Base-by-base conservation (phyloP, 92 coral and sea anemone species). In the Plumapathes pennacea region DNA sequence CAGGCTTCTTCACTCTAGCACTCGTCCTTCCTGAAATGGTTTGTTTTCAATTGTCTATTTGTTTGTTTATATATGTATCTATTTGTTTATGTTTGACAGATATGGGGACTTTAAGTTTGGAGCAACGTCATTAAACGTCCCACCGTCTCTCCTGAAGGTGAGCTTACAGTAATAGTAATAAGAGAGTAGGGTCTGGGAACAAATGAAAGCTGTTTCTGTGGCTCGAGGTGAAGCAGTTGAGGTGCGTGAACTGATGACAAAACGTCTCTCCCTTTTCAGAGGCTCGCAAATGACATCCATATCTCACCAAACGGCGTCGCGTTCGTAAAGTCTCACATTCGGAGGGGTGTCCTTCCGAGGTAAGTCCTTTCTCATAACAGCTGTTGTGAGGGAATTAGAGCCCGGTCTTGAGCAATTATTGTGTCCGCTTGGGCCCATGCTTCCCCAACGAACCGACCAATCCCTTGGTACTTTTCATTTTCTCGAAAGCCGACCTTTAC, bases 221-320 rank as follows among this genome's bases (percentile, higher is more conserved):
- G n/a, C n/a, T n/a, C n/a, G n/a, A n/a, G n/a, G n/a, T n/a, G n/a
- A n/a, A n/a, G n/a, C n/a, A n/a, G n/a, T n/a, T n/a, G n/a, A n/a
- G n/a, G n/a, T n/a, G n/a, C n/a, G n/a, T n/a, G n/a, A 34, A 30
- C 61, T 34, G 11, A 24, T 21, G 15, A 34, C 46, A 9, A 24
- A 2, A 0, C 28, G 5, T 36, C 14, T 23, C n/a, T n/a, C 21
- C 9, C 4, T 50, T 50, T 51, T 15, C 38, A 90, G 97, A 79
- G 59, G 53, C 83, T 83, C 9, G 89, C 88, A 69, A 68, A 72
- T 27, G 96, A 88, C 46, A 88, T 92, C 17, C 98, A 92, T 54
- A 69, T 92, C 26, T 84, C 85, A 23, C 96, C 98, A 2, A 92
- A 74, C 39, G 98, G 98, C 9, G 89, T 82, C 22, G 98, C 98